Evolutionary conservation across 2,113 vertebrate species (phyloP).

Genomic region (Mesitornis unicolor): DNA sequence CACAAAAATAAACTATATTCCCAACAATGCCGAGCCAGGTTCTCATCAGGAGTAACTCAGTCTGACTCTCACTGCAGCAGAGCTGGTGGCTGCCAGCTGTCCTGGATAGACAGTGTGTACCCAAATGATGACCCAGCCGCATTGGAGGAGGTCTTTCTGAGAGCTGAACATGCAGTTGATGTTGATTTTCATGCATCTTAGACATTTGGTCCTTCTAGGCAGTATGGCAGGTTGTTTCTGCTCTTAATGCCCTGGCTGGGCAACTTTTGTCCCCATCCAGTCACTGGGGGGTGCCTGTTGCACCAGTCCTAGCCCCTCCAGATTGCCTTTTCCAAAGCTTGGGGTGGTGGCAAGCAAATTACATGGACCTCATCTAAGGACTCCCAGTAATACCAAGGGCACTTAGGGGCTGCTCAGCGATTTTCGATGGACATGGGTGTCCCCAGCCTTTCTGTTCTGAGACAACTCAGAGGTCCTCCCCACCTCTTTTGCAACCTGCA

Average conservation of each 20-base stretch:
- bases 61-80: background rate
- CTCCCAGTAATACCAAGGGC: background rate
- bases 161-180: accelerated
- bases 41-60: background rate
- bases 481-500: background rate
- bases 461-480: background rate
- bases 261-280: background rate
- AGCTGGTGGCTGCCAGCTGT: background rate
- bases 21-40: background rate
- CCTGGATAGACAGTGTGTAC: slow-evolving; percentile 15
- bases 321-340: background rate
- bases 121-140: background rate
- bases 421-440: background rate
- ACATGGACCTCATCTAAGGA: background rate
- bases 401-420: background rate
- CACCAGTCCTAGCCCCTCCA: background rate
- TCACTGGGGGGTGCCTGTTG: background rate
- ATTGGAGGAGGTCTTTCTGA: background rate
- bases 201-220: background rate
- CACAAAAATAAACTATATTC: slow-evolving; percentile 40
- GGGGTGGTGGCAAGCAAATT: accelerated
- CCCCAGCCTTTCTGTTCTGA: background rate
- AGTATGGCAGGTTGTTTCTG: background rate
- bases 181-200: background rate
- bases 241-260: background rate